Base-by-base conservation (phyloP, 1,140 invertebrate species). In the Oppia nitens region DNA sequence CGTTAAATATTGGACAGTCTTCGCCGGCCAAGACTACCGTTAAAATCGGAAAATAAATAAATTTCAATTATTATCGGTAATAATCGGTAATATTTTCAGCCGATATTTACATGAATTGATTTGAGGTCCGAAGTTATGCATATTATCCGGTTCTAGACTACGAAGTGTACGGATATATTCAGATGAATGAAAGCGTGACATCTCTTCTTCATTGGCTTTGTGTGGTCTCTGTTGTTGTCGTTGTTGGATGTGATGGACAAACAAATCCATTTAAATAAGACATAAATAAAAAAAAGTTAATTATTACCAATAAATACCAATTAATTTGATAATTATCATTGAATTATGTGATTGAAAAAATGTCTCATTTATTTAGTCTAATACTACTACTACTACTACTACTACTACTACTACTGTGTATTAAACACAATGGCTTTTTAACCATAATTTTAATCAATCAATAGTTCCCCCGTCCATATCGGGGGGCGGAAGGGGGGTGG, bases 131-230 rank as follows among this genome's bases (percentile, higher is more conserved):
- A 95, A 98, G 71, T 98, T 92, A 2, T 87, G 84, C 87, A 98
- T 97, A 68, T 98, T 99, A 70, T 99, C 95, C 40, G 94, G 95
- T 64, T 91, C 77, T 66, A 98, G 98, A 61, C 88, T 94, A 26
- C 91, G 78, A 51, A 99, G 73, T 71, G 98, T 98, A 53, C 89
- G 80, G 59, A 98, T 95, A 69, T 99, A 99, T 69, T 98, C 95
- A 76, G 98, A 94, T 65, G 90, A 96, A 73, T 99, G 95, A 71
- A 97, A 99, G 72, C 95, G 96, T 24, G 93, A 98, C 91, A 99
- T 97, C 76, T 98, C 94, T 74, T 98, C 94, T 59, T 91, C 87
- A 40, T 92, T 95, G 17, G 95, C 94, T 78, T 96, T 96, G 70
- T 96, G 91, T 45, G 94, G 94, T 65, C 94, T 78, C 90, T 97